These are phyloP conservation scores for Harpagifer antarcticus DNA, from an alignment of 2,797 vertebrate genomes.

Conservation along the genomic window DNA sequence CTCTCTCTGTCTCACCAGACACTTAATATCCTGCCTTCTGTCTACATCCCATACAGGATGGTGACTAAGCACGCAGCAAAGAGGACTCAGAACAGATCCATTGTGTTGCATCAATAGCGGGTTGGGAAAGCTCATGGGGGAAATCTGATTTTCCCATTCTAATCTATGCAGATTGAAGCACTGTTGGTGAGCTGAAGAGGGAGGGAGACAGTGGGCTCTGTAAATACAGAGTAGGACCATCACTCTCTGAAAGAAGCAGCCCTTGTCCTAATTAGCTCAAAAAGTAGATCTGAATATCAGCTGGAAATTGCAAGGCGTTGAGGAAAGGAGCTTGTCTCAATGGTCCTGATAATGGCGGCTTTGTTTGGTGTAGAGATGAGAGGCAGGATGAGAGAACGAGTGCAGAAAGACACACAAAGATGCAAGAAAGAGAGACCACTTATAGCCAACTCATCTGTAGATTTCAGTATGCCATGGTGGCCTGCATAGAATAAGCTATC, in stretches of 20 bases:
- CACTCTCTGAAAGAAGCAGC: constrained; percentile 53
- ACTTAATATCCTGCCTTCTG: constrained; percentile 53
- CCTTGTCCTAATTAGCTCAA: constrained; percentile 77
- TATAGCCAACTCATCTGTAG: constrained; percentile 70
- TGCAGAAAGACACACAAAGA: constrained; percentile 26
- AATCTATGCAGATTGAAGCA: constrained; percentile 44
- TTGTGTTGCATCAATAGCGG: constrained; percentile 40
- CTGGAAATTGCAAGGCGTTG: constrained; percentile 63
- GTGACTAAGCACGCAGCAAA: constrained; percentile 33
- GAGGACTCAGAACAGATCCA: constrained; percentile 34
- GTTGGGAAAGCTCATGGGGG: constrained; percentile 38
- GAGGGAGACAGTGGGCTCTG: constrained; percentile 33
- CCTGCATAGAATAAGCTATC: constrained; percentile 74
- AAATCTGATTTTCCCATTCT: constrained; percentile 51
- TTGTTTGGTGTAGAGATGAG: constrained; percentile 72
- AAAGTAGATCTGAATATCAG: constrained; percentile 59
- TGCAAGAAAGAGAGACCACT: constrained; percentile 63
- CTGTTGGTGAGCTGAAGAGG: constrained; percentile 32
- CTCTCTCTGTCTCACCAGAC: constrained; percentile 3
- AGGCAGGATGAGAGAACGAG: constrained; percentile 15
- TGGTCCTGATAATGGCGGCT: constrained; percentile 73
- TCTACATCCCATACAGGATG: constrained; percentile 19
- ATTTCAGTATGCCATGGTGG: constrained; percentile 65
- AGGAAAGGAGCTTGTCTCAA: constrained; percentile 76
- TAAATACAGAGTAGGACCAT: constrained; percentile 23